Conservation (phyloP, 2,797 vertebrate genomes). For the Bryconaethiops microstoma region DNA sequence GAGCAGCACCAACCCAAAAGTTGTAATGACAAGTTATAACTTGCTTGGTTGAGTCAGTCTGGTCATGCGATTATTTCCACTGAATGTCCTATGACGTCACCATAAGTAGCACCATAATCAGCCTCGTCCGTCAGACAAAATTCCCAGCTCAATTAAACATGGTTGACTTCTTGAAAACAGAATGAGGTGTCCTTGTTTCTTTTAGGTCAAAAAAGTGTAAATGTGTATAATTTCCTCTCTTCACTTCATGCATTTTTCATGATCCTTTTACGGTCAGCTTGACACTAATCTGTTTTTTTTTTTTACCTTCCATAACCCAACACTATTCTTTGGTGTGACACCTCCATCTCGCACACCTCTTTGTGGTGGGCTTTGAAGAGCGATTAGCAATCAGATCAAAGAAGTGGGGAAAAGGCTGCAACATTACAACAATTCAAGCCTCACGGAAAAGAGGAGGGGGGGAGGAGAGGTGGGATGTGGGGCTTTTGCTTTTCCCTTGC, state of each 20-base stretch:
- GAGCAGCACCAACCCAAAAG: too few relatives aligned
- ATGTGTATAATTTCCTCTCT: neutral
- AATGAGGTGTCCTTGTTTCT: slow-evolving; percentile 8
- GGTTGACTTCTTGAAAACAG: too few relatives aligned
- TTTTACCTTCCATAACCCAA: neutral
- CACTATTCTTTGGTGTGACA: slow-evolving; percentile 25
- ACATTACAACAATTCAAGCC: slow-evolving; percentile 25
- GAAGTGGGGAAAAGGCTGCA: neutral
- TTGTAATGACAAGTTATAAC: too few relatives aligned
- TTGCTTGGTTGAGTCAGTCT: neutral
- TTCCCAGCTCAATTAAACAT: neutral
- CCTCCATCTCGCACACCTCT: slow-evolving; percentile 4
- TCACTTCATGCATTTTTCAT: slow-evolving; percentile 36
- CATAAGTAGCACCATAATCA: neutral
- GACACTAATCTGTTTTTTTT: slow-evolving; percentile 18
- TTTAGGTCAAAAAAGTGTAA: slow-evolving; percentile 25
- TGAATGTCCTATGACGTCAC: neutral
- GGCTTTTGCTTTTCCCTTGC: slow-evolving; percentile 32
- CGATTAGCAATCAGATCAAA: slow-evolving; percentile 50
- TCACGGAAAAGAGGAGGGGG: slow-evolving; percentile 5
- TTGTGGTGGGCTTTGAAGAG: slow-evolving; percentile 43
- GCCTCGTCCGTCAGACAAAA: neutral
- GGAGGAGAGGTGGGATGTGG: too few relatives aligned
- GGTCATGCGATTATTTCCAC: neutral
- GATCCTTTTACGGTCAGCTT: slow-evolving; percentile 22